Percentiles rank a stretch among this genome's conserved stretches.
phyloP scores from a whole-genome alignment of 1,140 invertebrate species.

The Chironomus tepperi region DNA sequence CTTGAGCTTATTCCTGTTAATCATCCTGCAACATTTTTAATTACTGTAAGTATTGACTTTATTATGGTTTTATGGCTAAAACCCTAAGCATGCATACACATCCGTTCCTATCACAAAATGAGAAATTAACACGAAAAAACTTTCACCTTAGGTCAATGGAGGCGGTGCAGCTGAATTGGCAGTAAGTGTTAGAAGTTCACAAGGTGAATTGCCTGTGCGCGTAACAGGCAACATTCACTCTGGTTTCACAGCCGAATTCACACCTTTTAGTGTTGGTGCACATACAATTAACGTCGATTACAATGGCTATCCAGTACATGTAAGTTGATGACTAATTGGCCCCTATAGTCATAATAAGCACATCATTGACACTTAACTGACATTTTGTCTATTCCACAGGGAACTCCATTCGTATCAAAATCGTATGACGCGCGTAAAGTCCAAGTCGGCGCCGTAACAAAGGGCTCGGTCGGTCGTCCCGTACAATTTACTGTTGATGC shows the following conservation, averaged over 20 bases:
- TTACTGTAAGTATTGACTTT: slow-evolving; percentile 59
- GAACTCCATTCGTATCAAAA: slow-evolving; percentile 87
- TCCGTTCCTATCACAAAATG: no score
- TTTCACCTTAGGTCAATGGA: slow-evolving; percentile 39
- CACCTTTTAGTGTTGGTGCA: slow-evolving; percentile 78
- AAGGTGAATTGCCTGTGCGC: slow-evolving; percentile 73
- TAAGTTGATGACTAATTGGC: slow-evolving; percentile 30
- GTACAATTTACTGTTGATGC: slow-evolving; percentile 94
- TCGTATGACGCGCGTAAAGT: slow-evolving; percentile 88
- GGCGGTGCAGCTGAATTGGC: slow-evolving; percentile 77
- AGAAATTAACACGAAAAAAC: neutral
- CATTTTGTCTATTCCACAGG: slow-evolving; percentile 45
- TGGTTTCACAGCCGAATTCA: slow-evolving; percentile 85
- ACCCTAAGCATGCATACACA: no score
- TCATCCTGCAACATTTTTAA: slow-evolving; percentile 77
- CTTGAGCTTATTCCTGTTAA: slow-evolving; percentile 80
- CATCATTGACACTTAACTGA: neutral
- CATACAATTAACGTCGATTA: slow-evolving; percentile 86
- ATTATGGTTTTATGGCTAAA: no score
- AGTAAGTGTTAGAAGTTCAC: slow-evolving; percentile 73
- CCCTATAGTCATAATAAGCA: neutral
- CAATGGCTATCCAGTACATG: slow-evolving; percentile 72
- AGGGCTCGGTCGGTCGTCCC: slow-evolving; percentile 72
- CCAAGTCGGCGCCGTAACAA: slow-evolving; percentile 67
- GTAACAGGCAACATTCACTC: slow-evolving; percentile 80